A percentile compares a stretch with the other conserved stretches of the same genome.
Conservation (phyloP, 2,797 vertebrate species). For the Xerus rutilus region DNA sequence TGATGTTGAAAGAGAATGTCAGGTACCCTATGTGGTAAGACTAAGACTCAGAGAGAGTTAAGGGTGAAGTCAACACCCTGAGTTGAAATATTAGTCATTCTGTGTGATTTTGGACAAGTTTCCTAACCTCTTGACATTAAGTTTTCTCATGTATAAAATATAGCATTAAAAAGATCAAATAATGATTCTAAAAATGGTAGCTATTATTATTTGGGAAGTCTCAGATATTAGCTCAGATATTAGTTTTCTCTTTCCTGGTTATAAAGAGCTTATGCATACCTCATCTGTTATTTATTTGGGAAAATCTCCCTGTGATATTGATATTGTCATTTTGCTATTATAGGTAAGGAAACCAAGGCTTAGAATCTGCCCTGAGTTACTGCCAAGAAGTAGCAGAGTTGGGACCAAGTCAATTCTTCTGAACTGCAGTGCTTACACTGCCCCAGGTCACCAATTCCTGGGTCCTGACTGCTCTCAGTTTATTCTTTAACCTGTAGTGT, state of each 20-base stretch:
- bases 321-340: not conserved
- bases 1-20: not conserved
- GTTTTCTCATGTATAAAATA: not conserved
- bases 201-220: not conserved
- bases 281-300: not conserved
- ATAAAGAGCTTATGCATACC: not conserved
- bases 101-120: not conserved
- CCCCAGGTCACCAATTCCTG: not conserved
- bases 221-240: not conserved
- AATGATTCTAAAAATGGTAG: not conserved
- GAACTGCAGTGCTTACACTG: not conserved
- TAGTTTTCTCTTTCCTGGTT: not conserved
- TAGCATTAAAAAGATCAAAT: not conserved
- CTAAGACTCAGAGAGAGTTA: not conserved
- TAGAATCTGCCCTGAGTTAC: not conserved
- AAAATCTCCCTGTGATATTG: not conserved
- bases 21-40: not conserved
- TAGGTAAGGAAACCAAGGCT: not conserved
- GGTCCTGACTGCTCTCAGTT: not conserved
- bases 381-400: not conserved
- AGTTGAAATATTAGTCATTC: not conserved
- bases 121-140: not conserved
- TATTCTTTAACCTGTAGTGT: not conserved
- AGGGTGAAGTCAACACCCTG: not conserved
- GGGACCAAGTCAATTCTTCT: not conserved